Conservation (phyloP, 2,113 vertebrate species). For the Hiodon alosoides region DNA sequence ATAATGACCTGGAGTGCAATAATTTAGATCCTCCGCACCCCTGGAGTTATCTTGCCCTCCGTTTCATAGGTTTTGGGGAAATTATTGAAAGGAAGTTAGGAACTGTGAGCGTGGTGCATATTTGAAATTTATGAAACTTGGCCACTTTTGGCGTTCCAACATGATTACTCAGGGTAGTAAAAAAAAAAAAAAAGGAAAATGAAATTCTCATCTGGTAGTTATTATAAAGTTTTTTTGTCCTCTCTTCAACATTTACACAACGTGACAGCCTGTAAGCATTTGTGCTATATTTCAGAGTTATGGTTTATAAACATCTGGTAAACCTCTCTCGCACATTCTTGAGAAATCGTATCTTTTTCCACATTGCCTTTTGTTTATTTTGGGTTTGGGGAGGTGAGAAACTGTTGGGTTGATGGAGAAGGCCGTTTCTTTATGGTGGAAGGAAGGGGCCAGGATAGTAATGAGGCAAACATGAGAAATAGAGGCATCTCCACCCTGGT, state of each 20-base stretch:
- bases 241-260: constrained; percentile 54
- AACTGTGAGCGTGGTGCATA: constrained; percentile 49
- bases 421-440: constrained; percentile 29
- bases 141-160: constrained; percentile 75
- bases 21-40: constrained; percentile 19
- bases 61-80: constrained; percentile 40
- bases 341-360: constrained; percentile 34
- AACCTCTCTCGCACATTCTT: constrained; percentile 41
- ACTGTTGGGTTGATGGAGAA: constrained; percentile 36
- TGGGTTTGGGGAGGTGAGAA: constrained; percentile 44
- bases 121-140: constrained; percentile 74
- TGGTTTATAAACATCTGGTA: constrained; percentile 45
- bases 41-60: not conserved
- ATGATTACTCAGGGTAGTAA: constrained; percentile 65
- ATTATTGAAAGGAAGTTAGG: constrained; percentile 34
- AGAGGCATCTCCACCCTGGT: constrained; percentile 19
- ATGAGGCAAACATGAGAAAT: constrained; percentile 35
- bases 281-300: constrained; percentile 41
- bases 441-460: constrained; percentile 25
- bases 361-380: constrained; percentile 43
- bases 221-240: constrained; percentile 76
- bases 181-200: constrained; percentile 21
- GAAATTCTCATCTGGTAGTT: constrained; percentile 79
- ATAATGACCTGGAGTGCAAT: constrained; percentile 26
- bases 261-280: constrained; percentile 46